Evolutionary conservation across 1,140 invertebrate genomes (phyloP), one percentile per base, ranked within the genome.

Genomic region (Drosophila yakuba): DNA sequence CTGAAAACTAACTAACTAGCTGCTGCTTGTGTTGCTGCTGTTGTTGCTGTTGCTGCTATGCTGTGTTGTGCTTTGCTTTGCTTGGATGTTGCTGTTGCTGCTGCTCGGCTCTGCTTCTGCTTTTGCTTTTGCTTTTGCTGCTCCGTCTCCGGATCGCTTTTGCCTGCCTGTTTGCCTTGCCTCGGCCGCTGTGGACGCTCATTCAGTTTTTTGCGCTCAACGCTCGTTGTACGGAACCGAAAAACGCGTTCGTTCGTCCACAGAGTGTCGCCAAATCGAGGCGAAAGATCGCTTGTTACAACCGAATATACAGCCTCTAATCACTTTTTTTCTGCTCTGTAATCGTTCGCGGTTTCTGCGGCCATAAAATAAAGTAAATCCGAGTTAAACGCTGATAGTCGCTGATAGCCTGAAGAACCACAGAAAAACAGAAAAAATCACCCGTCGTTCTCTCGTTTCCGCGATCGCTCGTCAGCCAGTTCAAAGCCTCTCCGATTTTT

Each of bases 181-280:
- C 83, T 75, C 83, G 76, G 75, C 75, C 83, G 83, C 83, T 88
- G 75, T 88, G 83, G 83, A 71, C 76, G 79, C 84, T 88, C 83
- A 88, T 88, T 88, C 83, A 88, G 83, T 88, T 88, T 88, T 86
- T 88, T 88, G 83, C 83, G 83, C 83, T 88, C 83, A 88, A 86
- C 83, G 84, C 83, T 88, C 76, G 83, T 88, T 88, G 83, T 89
- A 88, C 83, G 83, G 79, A 83, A 88, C 83, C 83, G 83, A 84
- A 83, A 83, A 81, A 80, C 62, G 43, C 43, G 43, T 45, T 45
- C 66, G 68, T 58, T 71, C 67, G 67, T 57, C 43, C 58, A 62
- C 58, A 62, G 58, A 64, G 61, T 79, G 80, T 84, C 78, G 81
- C 82, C 76, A 84, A 82, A 73, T 75, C 79, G 64, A 62, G 44